phyloP scores from a whole-genome alignment of 64 coral and sea anemone species.

The Actinia equina region DNA sequence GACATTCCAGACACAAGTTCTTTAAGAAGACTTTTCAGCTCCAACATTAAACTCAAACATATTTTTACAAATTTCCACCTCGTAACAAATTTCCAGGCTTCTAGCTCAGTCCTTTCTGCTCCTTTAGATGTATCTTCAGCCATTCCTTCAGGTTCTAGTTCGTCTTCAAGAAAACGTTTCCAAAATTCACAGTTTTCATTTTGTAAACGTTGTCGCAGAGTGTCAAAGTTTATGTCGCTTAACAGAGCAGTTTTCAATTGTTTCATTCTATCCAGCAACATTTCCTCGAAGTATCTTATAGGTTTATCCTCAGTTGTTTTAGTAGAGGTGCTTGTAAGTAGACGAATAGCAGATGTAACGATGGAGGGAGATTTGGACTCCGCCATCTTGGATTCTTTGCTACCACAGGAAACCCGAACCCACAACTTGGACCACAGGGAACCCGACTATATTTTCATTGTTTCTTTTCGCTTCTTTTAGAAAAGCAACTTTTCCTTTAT shows the following conservation, averaged over 20 bases:
- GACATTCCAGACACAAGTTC: neutral
- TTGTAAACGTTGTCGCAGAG: neutral
- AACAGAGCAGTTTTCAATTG: neutral
- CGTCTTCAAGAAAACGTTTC: neutral
- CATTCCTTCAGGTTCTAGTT: neutral
- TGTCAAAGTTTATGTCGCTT: neutral
- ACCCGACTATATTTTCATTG: too few species aligned
- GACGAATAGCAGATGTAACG: neutral
- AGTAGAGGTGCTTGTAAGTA: neutral
- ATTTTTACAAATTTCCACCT: conserved; percentile 65
- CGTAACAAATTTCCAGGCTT: neutral
- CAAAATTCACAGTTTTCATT: neutral
- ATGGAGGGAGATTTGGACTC: neutral
- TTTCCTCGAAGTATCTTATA: neutral
- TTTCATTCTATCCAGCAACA: neutral
- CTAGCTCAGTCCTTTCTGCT: neutral
- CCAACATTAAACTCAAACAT: conserved; percentile 49
- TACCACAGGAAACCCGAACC: neutral
- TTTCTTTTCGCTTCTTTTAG: too few species aligned
- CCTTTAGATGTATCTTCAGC: neutral
- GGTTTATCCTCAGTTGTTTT: neutral
- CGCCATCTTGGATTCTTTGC: neutral
- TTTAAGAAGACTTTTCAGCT: conserved; percentile 26
- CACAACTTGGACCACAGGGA: neutral
- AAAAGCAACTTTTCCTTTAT: too few species aligned